phyloP scores from a whole-genome alignment of 2,797 vertebrate genomes.

The Danio kyathit region DNA sequence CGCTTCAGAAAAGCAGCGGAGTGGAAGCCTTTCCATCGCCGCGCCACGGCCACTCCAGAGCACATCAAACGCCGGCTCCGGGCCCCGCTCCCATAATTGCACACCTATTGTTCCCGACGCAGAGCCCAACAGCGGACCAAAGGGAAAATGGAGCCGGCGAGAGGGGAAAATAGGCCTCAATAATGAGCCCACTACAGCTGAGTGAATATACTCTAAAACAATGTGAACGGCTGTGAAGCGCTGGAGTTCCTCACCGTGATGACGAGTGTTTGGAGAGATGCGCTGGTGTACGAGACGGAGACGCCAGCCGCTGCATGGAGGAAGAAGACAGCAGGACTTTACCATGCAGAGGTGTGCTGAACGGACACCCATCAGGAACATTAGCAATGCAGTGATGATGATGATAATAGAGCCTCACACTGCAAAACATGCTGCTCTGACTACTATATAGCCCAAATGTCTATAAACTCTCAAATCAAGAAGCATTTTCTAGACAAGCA shows the following conservation, averaged over 20 bases:
- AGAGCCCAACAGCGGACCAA: slow-evolving; percentile 70
- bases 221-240: slow-evolving; percentile 68
- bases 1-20: slow-evolving; percentile 72
- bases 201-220: slow-evolving; percentile 75
- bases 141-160: slow-evolving; percentile 69
- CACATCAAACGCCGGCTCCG: slow-evolving; percentile 80
- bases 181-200: slow-evolving; percentile 75
- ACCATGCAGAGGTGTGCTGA: too few species aligned
- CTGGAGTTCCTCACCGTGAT: too few species aligned
- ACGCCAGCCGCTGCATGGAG: too few species aligned
- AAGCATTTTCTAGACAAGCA: too few species aligned
- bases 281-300: too few species aligned
- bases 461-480: too few species aligned
- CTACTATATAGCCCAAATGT: too few species aligned
- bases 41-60: slow-evolving; percentile 75
- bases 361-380: too few species aligned
- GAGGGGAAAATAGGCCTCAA: slow-evolving; percentile 49
- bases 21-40: slow-evolving; percentile 61
- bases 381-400: too few species aligned
- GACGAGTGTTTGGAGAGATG: background rate
- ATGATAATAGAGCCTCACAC: too few species aligned
- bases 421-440: too few species aligned
- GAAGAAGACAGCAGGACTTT: too few species aligned
- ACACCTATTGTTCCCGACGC: slow-evolving; percentile 79
- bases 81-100: slow-evolving; percentile 79